Evolutionary conservation across 2,888 invertebrate genomes (phyloP).

Genomic region (Sphaeridia pumilis): DNA sequence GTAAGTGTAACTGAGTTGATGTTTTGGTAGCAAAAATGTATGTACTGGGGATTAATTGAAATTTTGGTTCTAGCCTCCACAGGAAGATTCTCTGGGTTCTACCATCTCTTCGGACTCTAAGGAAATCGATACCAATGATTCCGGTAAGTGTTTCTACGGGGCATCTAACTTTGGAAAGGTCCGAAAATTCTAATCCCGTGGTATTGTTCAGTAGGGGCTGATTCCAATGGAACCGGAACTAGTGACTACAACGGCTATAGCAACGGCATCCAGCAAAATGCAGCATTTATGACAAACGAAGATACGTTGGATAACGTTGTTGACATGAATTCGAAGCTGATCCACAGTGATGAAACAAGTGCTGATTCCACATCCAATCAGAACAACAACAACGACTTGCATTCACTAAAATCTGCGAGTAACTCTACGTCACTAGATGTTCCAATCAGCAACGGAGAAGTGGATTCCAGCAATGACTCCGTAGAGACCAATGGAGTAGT

Average conservation of each 20-base stretch:
- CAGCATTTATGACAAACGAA: slow-evolving; percentile 14
- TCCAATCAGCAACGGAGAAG: neutral
- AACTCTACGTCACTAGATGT: neutral
- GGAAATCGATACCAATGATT: slow-evolving; percentile 32
- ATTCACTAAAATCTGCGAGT: slow-evolving; percentile 1
- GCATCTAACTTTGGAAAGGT: too few species aligned
- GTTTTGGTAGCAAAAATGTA: neutral
- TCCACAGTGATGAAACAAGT: slow-evolving; percentile 5
- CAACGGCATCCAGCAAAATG: slow-evolving; percentile 1
- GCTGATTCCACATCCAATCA: slow-evolving; percentile 1
- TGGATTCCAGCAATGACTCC: neutral
- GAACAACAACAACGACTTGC: neutral
- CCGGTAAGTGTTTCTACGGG: slow-evolving; percentile 7
- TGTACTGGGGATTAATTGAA: neutral
- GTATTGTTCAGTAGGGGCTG: slow-evolving; percentile 5
- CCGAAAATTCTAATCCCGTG: too few species aligned
- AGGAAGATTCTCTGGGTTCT: slow-evolving; percentile 35
- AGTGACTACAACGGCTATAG: slow-evolving; percentile 14
- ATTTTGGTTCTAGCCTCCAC: slow-evolving; percentile 20
- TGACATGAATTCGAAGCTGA: slow-evolving; percentile 6
- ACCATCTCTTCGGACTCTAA: slow-evolving; percentile 35
- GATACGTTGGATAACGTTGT: slow-evolving; percentile 16
- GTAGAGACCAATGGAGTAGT: too few species aligned
- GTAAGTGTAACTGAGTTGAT: slow-evolving; percentile 1
- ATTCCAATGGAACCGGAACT: slow-evolving; percentile 13